Evolutionary conservation across 37 sponge, comb jelly and placozoan species (phyloP).

Genomic region (Aplysina aerophoba): DNA sequence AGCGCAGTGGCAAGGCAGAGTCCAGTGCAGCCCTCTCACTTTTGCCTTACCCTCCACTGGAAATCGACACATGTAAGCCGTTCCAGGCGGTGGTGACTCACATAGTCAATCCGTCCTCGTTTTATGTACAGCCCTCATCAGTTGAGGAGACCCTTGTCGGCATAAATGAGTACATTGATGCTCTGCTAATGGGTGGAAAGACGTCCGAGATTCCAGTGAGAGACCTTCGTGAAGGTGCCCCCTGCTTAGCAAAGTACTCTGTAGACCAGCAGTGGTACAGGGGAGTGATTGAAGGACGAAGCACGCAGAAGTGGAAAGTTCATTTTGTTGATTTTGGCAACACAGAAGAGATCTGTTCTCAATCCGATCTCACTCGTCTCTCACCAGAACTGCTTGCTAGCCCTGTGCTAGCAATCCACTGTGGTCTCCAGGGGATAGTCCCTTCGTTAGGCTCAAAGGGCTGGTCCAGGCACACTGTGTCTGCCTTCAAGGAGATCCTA

Average conservation of each 20-base stretch:
- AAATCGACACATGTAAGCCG: not conserved
- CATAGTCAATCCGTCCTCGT: conserved; percentile 56
- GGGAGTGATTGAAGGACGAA: conserved; percentile 28
- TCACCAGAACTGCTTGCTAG: conserved; percentile 40
- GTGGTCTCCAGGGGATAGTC: conserved; percentile 44
- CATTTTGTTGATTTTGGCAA: conserved; percentile 84
- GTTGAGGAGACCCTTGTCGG: not conserved
- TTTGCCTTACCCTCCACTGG: not conserved
- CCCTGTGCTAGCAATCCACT: conserved; percentile 48
- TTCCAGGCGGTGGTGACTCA: conserved; percentile 27
- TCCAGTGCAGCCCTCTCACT: not conserved
- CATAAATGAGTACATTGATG: not conserved
- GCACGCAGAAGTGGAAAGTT: conserved; percentile 29
- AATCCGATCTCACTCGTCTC: conserved; percentile 19
- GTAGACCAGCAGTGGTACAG: conserved; percentile 75
- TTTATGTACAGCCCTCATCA: conserved; percentile 66
- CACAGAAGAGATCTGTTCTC: conserved; percentile 37
- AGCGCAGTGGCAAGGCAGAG: not conserved
- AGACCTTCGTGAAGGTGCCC: conserved; percentile 9
- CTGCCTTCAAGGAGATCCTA: conserved; percentile 10
- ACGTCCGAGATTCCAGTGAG: not conserved
- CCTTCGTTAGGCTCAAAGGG: conserved; percentile 8
- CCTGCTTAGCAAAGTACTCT: conserved; percentile 64
- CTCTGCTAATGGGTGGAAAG: not conserved
- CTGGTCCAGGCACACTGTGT: conserved; percentile 30